A percentile compares a stretch with the other conserved stretches of the same genome.
Evolutionary conservation across 2,113 vertebrate genomes (phyloP).

Genomic region (Rhinoptilus africanus): DNA sequence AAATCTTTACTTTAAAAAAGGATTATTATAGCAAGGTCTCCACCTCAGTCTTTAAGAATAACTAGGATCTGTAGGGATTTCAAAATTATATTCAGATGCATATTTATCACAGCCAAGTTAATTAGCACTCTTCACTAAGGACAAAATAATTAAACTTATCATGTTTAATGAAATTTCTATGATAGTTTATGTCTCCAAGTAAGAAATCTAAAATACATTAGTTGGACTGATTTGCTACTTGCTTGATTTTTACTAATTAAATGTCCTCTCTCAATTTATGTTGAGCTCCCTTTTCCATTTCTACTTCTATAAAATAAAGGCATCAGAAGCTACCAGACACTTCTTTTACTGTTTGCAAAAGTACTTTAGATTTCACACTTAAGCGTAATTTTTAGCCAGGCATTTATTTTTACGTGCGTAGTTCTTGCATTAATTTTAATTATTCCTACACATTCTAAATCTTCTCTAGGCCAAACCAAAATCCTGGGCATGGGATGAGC

Average conservation of each 20-base stretch:
- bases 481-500: not conserved
- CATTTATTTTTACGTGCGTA: not conserved
- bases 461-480: not conserved
- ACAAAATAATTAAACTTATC: slow-evolving; percentile 71
- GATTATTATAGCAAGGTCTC: slow-evolving; percentile 12
- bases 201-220: slow-evolving; percentile 56
- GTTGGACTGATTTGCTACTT: slow-evolving; percentile 51
- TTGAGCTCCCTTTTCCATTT: not conserved
- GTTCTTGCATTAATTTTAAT: not conserved
- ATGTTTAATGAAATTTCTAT: slow-evolving; percentile 59
- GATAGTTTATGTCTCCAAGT: slow-evolving; percentile 47
- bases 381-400: not conserved
- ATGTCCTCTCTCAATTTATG: slow-evolving; percentile 34
- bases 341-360: not conserved
- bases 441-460: not conserved
- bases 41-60: slow-evolving; percentile 50
- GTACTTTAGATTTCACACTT: not conserved
- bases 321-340: not conserved
- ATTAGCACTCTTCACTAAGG: slow-evolving; percentile 52
- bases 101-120: slow-evolving; percentile 60
- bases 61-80: slow-evolving; percentile 55
- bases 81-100: slow-evolving; percentile 46
- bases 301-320: slow-evolving; percentile 4
- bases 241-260: slow-evolving; percentile 55
- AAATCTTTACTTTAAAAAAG: slow-evolving; percentile 12